phyloP scores from a whole-genome alignment of 2,113 vertebrate genomes.

The Chionis minor region DNA sequence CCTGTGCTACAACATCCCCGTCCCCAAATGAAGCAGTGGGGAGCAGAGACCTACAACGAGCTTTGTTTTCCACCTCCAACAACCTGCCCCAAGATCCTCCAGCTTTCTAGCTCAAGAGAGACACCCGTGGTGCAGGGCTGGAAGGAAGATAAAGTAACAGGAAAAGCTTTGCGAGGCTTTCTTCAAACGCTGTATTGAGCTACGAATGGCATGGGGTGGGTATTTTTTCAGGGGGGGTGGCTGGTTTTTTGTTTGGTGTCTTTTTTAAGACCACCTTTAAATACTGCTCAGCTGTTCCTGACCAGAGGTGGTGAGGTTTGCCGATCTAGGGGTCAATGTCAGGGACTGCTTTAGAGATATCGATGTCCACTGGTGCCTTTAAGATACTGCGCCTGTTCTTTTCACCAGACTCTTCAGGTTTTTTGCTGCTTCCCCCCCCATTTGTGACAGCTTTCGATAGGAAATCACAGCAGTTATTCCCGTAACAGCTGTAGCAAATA shows the following conservation, averaged over 20 bases:
- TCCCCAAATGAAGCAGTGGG: neutral
- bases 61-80: neutral
- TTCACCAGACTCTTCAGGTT: neutral
- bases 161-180: neutral
- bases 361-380: neutral
- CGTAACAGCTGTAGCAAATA: neutral
- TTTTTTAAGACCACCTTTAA: neutral
- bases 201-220: neutral
- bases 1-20: neutral
- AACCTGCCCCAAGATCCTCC: neutral
- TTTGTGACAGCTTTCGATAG: constrained; percentile 20
- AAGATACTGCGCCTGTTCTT: neutral
- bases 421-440: neutral
- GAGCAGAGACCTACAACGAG: neutral
- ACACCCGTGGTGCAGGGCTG: accelerated
- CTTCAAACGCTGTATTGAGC: neutral
- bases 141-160: neutral
- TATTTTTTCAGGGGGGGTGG: neutral
- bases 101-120: too few species aligned
- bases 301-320: neutral
- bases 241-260: too few species aligned
- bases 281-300: neutral
- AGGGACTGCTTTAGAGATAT: neutral
- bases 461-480: constrained; percentile 28
- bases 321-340: neutral